Conservation (phyloP, 2,797 vertebrate genomes). For the Sebastes itinus region DNA sequence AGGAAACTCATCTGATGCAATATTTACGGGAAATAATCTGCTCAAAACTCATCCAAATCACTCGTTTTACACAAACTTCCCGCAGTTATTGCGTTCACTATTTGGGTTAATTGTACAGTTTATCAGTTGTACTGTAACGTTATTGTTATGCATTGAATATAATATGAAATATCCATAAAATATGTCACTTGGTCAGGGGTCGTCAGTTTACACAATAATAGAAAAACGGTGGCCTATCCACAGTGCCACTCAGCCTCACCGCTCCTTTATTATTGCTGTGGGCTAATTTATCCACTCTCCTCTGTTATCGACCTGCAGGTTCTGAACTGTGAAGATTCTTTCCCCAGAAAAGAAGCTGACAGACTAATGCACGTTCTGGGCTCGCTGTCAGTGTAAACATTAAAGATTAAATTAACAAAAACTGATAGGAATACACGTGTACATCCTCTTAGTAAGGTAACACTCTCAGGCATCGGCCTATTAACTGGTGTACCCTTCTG, state of each 20-base stretch:
- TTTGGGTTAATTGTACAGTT: too few species aligned
- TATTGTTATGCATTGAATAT: too few species aligned
- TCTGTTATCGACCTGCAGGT: constrained; percentile 1
- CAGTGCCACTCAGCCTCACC: background rate
- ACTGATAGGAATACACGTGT: background rate
- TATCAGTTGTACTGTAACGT: fast-evolving
- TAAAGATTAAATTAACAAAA: constrained; percentile 7
- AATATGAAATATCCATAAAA: too few species aligned
- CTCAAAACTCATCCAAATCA: fast-evolving
- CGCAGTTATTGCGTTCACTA: too few species aligned
- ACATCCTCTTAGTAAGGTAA: constrained; percentile 38
- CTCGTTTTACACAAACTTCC: too few species aligned
- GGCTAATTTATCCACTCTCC: background rate
- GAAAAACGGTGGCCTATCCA: background rate
- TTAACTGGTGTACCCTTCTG: constrained; percentile 18
- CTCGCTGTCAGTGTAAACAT: constrained; percentile 7
- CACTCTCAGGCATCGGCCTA: constrained; percentile 1
- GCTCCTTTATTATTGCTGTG: background rate
- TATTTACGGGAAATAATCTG: too few species aligned
- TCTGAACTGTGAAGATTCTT: background rate
- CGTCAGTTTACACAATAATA: too few species aligned
- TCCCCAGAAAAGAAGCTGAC: background rate
- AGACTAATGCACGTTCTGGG: constrained; percentile 15
- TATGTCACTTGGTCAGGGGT: too few species aligned
- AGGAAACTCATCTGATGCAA: too few species aligned